Base-by-base conservation (phyloP, 2,888 invertebrate species). In the Zhengitettix transpicula region DNA sequence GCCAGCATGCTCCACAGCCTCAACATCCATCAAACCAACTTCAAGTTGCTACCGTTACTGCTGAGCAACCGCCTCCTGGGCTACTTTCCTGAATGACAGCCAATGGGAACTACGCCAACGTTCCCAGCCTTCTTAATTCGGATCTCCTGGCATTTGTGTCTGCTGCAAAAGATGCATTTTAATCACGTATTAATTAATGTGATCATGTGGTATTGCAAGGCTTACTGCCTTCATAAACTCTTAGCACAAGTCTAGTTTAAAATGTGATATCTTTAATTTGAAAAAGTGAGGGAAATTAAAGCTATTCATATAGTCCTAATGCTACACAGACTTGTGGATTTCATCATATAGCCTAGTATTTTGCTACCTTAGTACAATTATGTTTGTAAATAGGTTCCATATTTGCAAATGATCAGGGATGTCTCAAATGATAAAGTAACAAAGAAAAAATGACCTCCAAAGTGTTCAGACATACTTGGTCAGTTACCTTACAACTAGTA, bases 1-100 rank as follows among this genome's bases (percentile, higher is more conserved):
- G 87, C 55, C 87, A 86, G 69, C 85, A 85, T 73, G 74, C 75
- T 10, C 63, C 64, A 28, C 62, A 62, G 42, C 59, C 59, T 40
- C 63, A 63, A 54, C 61, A 61, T 55, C 42, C 60, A 11, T 55
- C 60, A 15, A 58, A 28, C 47, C 61, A 56, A 14, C 61, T 56
- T 53, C 61, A 58, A 41, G 60, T 61, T 16, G 59, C 61, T 42
- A 57, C 60, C 17, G 64, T 61, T 17, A 57, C 61, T 56, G 62
- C 61, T 54, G 64, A 63, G 58, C 62, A 63, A 42, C 62, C 62
- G n/a, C 62, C 62, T 40, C 63, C 64, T 28, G 59, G 62, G 40
- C 60, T 64, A 58, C 61, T 65, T n/a, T 65, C 65, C 64, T 65
- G 65, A 65, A 65, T 65, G 62, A 55, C 65, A 61, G 65, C 65